These are phyloP conservation scores for Barnardius zonarius DNA, from an alignment of 2,113 vertebrate species.

Conservation along the genomic window DNA sequence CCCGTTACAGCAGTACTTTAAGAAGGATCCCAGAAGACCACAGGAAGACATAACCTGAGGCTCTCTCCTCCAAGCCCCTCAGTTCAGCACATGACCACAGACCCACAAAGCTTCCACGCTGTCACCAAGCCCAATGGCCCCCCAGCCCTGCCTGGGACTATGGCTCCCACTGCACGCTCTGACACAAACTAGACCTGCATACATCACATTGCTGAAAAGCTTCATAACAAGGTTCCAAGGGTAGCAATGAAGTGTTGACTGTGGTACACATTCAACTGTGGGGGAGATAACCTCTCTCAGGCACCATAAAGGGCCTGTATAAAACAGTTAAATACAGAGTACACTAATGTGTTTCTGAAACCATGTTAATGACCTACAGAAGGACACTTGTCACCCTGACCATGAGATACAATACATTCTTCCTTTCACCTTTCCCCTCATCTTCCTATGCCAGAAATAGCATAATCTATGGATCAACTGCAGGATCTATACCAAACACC, in stretches of 20 bases:
- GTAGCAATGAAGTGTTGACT: neutral
- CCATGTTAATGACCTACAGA: neutral
- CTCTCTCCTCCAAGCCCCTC: neutral
- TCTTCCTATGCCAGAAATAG: neutral
- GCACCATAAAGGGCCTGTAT: neutral
- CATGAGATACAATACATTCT: neutral
- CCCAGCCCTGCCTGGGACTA: neutral
- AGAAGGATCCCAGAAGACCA: neutral
- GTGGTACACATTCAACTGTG: neutral
- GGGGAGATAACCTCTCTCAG: neutral
- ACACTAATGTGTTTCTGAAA: neutral
- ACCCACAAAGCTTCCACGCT: neutral
- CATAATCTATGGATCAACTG: neutral
- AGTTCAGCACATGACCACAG: neutral
- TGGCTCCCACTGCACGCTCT: fast-evolving
- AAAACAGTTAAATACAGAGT: neutral
- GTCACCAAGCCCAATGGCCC: fast-evolving
- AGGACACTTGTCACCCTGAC: neutral
- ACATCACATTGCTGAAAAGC: fast-evolving
- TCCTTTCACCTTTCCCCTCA: neutral
- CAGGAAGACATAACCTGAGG: neutral
- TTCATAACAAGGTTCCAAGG: neutral
- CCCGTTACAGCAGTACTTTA: neutral
- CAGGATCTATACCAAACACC: neutral
- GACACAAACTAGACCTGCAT: neutral